Conservation (phyloP, 1,140 invertebrate genomes). For the Drosophila ohnishii region DNA sequence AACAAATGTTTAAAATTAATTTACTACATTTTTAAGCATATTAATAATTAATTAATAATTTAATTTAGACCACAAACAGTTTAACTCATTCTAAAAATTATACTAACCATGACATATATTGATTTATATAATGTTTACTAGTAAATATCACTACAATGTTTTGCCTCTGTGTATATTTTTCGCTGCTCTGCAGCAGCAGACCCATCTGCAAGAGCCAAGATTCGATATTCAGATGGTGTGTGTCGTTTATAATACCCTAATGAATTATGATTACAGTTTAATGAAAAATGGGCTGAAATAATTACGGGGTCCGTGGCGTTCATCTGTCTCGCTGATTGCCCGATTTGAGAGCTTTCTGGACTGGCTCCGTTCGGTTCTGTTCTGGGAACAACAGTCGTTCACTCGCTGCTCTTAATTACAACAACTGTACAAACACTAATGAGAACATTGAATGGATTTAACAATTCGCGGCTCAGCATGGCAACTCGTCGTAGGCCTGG, state of each 20-base stretch:
- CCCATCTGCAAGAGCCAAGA: constrained; percentile 51
- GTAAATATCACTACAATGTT: neutral
- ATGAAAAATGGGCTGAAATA: constrained; percentile 69
- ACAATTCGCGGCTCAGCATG: constrained; percentile 46
- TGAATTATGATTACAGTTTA: constrained; percentile 79
- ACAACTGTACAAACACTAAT: constrained; percentile 53
- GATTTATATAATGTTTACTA: too few species aligned
- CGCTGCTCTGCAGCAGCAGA: constrained; percentile 21
- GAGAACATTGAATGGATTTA: constrained; percentile 52
- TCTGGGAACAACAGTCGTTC: constrained; percentile 25
- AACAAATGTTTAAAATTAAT: neutral
- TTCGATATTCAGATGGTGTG: constrained; percentile 28
- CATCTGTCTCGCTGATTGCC: constrained; percentile 19
- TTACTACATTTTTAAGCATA: neutral
- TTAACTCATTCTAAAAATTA: neutral
- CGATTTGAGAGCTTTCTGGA: constrained; percentile 46
- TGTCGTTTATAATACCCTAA: constrained; percentile 60
- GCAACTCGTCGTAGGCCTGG: constrained; percentile 23
- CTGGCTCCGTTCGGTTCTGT: constrained; percentile 9
- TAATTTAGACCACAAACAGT: too few species aligned
- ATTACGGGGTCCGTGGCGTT: constrained; percentile 46
- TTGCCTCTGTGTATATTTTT: constrained; percentile 3
- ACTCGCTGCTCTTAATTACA: constrained; percentile 67
- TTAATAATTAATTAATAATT: neutral
- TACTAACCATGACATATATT: neutral